Evolutionary conservation across 2,797 vertebrate species (phyloP), one percentile per base, ranked within the genome.

Genomic region (Gobio occitaniae): DNA sequence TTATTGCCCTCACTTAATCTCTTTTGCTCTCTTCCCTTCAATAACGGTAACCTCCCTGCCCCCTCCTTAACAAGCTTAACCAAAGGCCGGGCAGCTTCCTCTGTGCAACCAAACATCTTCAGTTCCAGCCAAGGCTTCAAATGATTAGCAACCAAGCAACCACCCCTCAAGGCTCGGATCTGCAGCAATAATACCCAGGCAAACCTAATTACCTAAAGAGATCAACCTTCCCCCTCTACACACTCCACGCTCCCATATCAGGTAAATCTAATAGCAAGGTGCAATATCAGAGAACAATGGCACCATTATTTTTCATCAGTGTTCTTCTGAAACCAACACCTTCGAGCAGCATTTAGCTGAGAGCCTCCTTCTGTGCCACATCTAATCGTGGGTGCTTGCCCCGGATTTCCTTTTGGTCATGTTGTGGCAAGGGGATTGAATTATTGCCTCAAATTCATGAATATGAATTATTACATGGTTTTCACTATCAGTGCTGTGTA

Each of bases 251-350:
- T 90, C 89, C 92, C 89, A 93, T 91, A 90, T 89, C 91, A 92
- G 92, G 92, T 92, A 88, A 95, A 95, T 95, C 95, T 95, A 95
- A 95, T 95, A 92, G 92, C 93, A 91, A 92, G 93, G 93, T 94
- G 92, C 94, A 94, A 96, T 95, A 95, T 94, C 78, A 87, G 91
- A 89, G 90, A 92, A 93, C 91, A 93, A 93, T 94, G 91, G 93
- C 91, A 93, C 92, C 94, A 96, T 95, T 95, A 95, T 93, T 95
- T 95, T 96, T 94, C 94, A 95, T 96, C 93, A 95, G 91, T 92
- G 94, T 93, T 93, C 90, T 89, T 91, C 79, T 70, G 65, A 70
- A 87, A 87, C 80, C 80, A 87, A 87, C 84, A 90, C 87, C 92
- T 92, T 89, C 89, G 89, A 93, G 91, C 91, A 89, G 89, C 88